Evolutionary conservation across 2,113 vertebrate genomes (phyloP), one percentile per base, ranked within the genome.

Genomic region (Perca fluviatilis): DNA sequence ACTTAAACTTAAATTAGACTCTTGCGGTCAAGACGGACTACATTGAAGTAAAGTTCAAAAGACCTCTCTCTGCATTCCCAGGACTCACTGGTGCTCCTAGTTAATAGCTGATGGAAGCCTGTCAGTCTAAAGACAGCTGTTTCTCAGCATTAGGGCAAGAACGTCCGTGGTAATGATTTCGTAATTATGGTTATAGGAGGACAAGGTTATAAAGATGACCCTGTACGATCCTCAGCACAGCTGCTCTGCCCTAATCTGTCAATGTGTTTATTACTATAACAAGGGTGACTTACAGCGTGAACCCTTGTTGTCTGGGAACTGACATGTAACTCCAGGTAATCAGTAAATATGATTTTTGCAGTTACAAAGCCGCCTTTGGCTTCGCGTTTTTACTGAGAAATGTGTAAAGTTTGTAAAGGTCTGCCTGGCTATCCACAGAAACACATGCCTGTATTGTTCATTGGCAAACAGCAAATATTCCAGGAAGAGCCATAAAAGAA

Each of bases 101-200:
- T 36, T 61, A 70, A 56, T 71, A 60, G 46, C 71, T 70, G 75
- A 16, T 83, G 83, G 85, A 84, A 79, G 78, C 65, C 69, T 63
- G 77, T 85, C 76, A 61, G 80, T 86, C 72, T 62, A 19, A 58
- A 78, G 66, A 90, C 92, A 95, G 92, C 89, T 95, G 93, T 91
- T 92, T 90, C 85, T 74, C 70, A 65, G 76, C 79, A 79, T 87
- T 85, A 61, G 67, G 50, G 74, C 36, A 30, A 70, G 68, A 79
- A 89, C 27, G 69, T 79, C 77, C n/a, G 13, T 43, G 62, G 77
- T 86, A 89, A 91, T 85, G 65, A 93, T 85, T 84, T 80, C 10
- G 15, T 90, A 92, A 93, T 94, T 87, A 93, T 86, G 82, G 91
- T 87, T 91, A 89, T 84, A 66, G 74, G 84, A 88, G 80, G 82